Evolutionary conservation across 2,888 invertebrate species (phyloP).

Genomic region (Tanypteryx hageni): DNA sequence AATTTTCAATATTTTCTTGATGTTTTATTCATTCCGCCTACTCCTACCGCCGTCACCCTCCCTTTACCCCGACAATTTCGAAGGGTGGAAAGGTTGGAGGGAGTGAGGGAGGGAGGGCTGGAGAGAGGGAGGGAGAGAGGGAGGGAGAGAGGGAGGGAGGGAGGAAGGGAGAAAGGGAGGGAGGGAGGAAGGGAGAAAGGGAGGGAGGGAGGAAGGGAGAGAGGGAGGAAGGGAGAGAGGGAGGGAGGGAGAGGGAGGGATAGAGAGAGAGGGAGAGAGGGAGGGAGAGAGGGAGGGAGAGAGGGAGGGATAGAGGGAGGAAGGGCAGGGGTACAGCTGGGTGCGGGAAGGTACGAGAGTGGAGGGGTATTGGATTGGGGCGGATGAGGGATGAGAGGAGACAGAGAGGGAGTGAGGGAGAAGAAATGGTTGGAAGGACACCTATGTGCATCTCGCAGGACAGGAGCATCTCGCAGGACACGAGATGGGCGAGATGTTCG

Average conservation of each 20-base stretch:
- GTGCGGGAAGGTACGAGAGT: no score
- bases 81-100: neutral
- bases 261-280: no score
- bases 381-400: no score
- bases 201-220: neutral
- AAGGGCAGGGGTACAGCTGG: no score
- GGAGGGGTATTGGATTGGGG: no score
- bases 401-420: no score
- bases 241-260: no score
- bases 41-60: neutral
- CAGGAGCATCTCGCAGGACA: neutral
- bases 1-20: slow-evolving; percentile 64
- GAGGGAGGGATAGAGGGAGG: neutral
- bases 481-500: neutral
- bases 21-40: slow-evolving; percentile 57
- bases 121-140: neutral
- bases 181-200: neutral
- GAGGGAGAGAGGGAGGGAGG: no score
- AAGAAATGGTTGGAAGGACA: no score
- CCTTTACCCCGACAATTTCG: slow-evolving; percentile 54
- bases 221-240: neutral
- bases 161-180: neutral
- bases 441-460: neutral
- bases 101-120: neutral
- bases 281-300: no score